Conservation (phyloP, 2,888 invertebrate genomes). For the Yponomeuta evonymella region DNA sequence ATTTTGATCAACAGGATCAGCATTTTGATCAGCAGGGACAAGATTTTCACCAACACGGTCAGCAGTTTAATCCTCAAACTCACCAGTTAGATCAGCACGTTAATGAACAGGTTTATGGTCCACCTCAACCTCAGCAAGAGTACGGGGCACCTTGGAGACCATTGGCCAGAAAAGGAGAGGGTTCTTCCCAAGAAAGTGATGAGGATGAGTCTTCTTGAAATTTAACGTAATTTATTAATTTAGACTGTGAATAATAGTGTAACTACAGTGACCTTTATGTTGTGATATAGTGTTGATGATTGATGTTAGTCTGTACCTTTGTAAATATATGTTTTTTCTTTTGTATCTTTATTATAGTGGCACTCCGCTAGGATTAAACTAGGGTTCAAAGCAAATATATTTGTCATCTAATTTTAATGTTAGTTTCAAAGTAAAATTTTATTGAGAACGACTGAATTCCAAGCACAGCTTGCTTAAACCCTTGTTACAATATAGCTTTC, state of each 20-base stretch:
- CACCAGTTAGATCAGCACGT: slow-evolving; percentile 5
- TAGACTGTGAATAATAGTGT: neutral
- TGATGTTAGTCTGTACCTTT: neutral
- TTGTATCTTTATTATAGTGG: neutral
- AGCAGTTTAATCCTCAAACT: neutral
- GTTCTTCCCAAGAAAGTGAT: neutral
- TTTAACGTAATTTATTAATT: neutral
- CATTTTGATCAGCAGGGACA: slow-evolving; percentile 24
- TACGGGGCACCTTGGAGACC: slow-evolving; percentile 27
- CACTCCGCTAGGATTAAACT: neutral
- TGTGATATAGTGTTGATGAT: neutral
- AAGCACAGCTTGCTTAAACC: too few species aligned
- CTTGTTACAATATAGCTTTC: too few species aligned
- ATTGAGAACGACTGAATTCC: too few species aligned
- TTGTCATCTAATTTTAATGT: too few species aligned
- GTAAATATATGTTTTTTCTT: neutral
- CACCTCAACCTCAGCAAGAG: slow-evolving; percentile 30
- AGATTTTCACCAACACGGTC: slow-evolving; percentile 4
- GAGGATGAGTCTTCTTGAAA: neutral
- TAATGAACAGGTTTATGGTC: slow-evolving; percentile 22
- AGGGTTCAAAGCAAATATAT: too few species aligned
- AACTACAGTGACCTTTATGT: neutral
- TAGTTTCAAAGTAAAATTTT: too few species aligned
- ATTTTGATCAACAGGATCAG: slow-evolving; percentile 7
- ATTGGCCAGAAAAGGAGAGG: slow-evolving; percentile 21